These are phyloP conservation scores for Procavia capensis DNA, from an alignment of 2,113 vertebrate species.

Conservation along the genomic window DNA sequence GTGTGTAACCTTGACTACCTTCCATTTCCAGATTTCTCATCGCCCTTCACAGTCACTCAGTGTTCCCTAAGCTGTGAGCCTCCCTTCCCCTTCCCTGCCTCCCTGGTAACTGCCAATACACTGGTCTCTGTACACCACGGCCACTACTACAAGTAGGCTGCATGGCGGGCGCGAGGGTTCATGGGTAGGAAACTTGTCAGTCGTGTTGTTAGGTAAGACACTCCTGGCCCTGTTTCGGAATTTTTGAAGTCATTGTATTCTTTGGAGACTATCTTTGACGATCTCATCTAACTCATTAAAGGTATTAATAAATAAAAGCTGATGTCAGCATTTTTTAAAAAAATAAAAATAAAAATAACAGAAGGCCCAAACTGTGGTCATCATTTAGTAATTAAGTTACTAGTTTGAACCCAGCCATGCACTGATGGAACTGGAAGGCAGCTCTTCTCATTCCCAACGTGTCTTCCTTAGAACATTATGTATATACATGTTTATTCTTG, in stretches of 20 bases:
- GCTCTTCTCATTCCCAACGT: fast-evolving
- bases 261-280: neutral
- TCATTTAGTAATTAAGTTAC: neutral
- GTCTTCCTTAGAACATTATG: neutral
- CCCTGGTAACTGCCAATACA: neutral
- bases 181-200: neutral
- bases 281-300: neutral
- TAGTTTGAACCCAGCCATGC: neutral
- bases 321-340: neutral
- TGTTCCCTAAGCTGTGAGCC: neutral
- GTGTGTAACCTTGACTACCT: neutral
- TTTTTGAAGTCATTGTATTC: neutral
- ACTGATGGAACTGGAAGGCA: neutral
- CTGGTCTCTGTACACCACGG: neutral
- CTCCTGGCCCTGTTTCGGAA: neutral
- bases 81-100: neutral
- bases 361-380: neutral
- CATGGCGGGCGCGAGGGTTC: too few relatives aligned
- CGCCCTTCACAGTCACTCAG: neutral
- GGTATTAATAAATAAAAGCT: neutral
- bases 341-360: neutral
- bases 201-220: neutral
- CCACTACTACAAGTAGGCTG: neutral
- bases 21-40: neutral
- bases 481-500: neutral